Base-by-base conservation (phyloP, 2,888 invertebrate genomes). In the Nysson spinosus region DNA sequence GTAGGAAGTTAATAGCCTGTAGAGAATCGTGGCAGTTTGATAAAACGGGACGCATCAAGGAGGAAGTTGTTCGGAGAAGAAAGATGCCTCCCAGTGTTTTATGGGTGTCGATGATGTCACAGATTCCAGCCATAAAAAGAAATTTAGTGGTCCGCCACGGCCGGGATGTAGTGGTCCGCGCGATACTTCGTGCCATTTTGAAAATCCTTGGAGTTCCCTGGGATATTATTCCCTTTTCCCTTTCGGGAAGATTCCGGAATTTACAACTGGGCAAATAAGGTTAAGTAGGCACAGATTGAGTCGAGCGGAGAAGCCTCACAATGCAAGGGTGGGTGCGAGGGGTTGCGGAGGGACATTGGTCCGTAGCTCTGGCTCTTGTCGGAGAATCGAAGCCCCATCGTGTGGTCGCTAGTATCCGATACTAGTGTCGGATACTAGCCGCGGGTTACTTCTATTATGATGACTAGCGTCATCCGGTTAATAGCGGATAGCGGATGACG, bases 261-360 rank as follows among this genome's bases (percentile, higher is more conserved):
- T 72, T 62, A 68, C 69, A 64, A 61, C 54, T 40, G 69, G 63
- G 69, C 67, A 75, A 85, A 85, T 80, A 83, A 78, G 84, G 84
- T 83, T 83, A 85, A 85, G 82, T 83, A 81, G 78, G 64, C 76
- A 78, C 74, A 83, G 81, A 82, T 83, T 82, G 78, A 83, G 80
- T 79, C 62, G 82, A 82, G 77, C 78, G 69, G 70, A 69, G 85
- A 85, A 85, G 81, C 85, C 85, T 63, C 71, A 77, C 82, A 79
- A 72, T 51, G 72, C 37, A 47, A 37, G 26, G 34, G 40, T 44
- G 14, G 54, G 34, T 39, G 46, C 7, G n/a, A 37, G 40, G 30
- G 55, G 32, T 22, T n/a, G n/a, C 16, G 19, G 40, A 52, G 57
- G 37, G 61, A 51, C 50, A 35, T 39, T 24, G 4, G 20, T 19